phyloP scores from a whole-genome alignment of 2,797 vertebrate genomes.

The Anas capensis region DNA sequence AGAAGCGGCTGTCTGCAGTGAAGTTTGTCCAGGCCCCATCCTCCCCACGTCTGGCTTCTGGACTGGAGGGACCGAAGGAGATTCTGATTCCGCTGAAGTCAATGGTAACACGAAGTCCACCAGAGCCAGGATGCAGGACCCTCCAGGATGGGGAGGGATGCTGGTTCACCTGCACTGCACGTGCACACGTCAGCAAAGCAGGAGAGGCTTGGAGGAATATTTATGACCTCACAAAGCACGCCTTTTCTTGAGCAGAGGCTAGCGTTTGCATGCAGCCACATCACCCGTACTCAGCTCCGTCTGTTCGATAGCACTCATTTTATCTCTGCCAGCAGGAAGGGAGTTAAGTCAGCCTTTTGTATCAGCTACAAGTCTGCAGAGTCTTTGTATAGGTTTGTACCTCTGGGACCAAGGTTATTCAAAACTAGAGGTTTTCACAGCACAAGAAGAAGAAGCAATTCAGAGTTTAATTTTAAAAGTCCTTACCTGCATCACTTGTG shows the following conservation, averaged over 20 bases:
- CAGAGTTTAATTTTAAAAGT: neutral
- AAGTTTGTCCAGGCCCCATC: neutral
- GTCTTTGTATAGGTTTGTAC: accelerated
- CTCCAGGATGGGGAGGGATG: neutral
- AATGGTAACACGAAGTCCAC: neutral
- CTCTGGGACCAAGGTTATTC: neutral
- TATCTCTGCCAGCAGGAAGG: neutral
- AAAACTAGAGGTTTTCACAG: neutral
- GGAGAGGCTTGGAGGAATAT: neutral
- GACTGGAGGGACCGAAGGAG: accelerated
- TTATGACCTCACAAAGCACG: neutral
- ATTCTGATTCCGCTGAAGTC: neutral
- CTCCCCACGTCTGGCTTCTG: neutral
- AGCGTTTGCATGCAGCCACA: accelerated
- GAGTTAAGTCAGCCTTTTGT: neutral
- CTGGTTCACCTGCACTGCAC: accelerated
- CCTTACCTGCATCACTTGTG: neutral
- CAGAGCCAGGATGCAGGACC: neutral
- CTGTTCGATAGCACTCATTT: neutral
- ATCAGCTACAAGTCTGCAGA: neutral
- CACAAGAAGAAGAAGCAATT: neutral
- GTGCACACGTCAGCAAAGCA: neutral
- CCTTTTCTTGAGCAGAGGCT: accelerated
- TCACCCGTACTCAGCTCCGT: neutral
- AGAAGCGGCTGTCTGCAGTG: neutral